Evolutionary conservation across 2,797 vertebrate genomes (phyloP).

Genomic region (Gastrophryne carolinensis): DNA sequence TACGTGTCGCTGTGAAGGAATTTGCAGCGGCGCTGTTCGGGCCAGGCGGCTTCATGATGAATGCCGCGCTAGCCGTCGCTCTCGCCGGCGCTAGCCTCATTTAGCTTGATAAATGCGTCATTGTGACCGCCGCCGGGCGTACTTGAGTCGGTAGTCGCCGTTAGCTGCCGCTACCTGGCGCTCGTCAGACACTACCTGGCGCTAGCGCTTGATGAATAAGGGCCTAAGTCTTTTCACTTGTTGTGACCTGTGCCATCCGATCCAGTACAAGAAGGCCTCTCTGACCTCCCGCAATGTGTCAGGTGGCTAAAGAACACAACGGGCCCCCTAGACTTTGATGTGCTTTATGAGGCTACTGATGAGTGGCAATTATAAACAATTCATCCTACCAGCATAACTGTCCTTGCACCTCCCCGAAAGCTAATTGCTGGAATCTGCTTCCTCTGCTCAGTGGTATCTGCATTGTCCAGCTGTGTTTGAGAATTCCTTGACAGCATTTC

Average conservation of each 20-base stretch:
- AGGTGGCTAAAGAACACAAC: conserved; percentile 41
- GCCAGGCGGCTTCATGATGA: no score
- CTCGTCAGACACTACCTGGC: no score
- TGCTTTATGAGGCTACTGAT: conserved; percentile 39
- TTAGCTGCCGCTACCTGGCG: no score
- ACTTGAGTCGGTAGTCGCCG: no score
- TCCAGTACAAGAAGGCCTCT: conserved; percentile 3
- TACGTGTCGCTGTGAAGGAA: no score
- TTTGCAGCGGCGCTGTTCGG: no score
- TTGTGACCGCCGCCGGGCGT: no score
- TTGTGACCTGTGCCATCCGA: conserved; percentile 16
- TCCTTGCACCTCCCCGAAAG: conserved; percentile 9
- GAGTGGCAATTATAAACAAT: conserved; percentile 43
- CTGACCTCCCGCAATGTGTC: conserved; percentile 31
- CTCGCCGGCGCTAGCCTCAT: no score
- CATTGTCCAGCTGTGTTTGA: conserved; percentile 51
- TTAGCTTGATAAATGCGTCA: no score
- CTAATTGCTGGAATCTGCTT: not conserved
- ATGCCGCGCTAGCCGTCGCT: no score
- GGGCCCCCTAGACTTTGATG: conserved; percentile 41
- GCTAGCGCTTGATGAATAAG: no score
- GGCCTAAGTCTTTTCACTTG: conserved; percentile 8
- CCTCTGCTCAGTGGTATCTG: conserved; percentile 28
- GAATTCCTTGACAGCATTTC: conserved; percentile 43
- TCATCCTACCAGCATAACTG: not conserved